Percentiles rank a stretch among this genome's conserved stretches.
Conservation (phyloP, 2,113 vertebrate genomes). For the Eupsittula cactorum region DNA sequence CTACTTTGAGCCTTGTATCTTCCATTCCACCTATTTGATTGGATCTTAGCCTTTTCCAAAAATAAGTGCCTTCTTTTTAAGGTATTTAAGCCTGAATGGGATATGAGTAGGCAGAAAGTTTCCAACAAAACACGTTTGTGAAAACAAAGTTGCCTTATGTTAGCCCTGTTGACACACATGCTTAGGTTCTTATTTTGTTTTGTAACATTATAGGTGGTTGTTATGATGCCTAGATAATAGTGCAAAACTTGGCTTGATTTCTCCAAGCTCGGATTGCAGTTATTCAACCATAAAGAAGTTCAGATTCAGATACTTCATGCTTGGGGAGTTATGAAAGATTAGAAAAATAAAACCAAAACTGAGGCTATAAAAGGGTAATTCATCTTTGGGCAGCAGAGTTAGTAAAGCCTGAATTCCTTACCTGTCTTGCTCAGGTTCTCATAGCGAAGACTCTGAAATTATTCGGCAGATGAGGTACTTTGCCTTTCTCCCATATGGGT, state of each 20-base stretch:
- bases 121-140: neutral
- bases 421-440: neutral
- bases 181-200: neutral
- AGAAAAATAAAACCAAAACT: neutral
- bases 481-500: neutral
- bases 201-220: neutral
- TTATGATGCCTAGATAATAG: neutral
- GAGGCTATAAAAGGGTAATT: neutral
- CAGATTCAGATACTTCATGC: neutral
- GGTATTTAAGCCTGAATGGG: neutral
- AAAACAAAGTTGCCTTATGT: neutral
- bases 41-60: neutral
- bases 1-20: neutral
- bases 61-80: neutral
- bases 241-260: neutral
- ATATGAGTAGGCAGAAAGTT: neutral
- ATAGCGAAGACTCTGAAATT: neutral
- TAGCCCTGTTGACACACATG: neutral
- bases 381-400: neutral
- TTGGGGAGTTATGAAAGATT: neutral
- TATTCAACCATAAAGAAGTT: neutral
- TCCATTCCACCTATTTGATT: neutral
- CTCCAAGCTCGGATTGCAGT: neutral
- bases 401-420: neutral
- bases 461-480: neutral